Conservation (phyloP, 2,888 invertebrate species). For the Caenorhabditis sp. region DNA sequence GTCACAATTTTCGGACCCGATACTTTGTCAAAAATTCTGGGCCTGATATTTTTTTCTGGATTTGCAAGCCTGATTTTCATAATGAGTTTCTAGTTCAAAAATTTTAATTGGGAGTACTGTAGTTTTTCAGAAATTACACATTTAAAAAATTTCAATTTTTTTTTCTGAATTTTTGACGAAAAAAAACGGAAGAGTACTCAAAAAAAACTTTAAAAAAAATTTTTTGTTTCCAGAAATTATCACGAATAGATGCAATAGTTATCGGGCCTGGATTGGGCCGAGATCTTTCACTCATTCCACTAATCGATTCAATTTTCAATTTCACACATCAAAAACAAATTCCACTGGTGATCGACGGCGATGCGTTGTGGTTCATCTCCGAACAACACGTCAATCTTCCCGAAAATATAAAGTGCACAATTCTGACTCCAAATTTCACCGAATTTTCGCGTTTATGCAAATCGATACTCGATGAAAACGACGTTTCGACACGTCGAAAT, state of each 20-base stretch:
- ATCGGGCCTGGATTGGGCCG: conserved; percentile 93
- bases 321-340: conserved; percentile 73
- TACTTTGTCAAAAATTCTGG: too few relatives aligned
- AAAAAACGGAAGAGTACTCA: too few relatives aligned
- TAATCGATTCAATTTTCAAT: conserved; percentile 36
- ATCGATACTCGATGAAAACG: conserved; percentile 30
- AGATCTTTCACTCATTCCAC: conserved; percentile 71
- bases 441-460: conserved; percentile 82
- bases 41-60: too few relatives aligned
- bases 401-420: conserved; percentile 19
- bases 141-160: too few relatives aligned
- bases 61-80: too few relatives aligned
- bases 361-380: conserved; percentile 83
- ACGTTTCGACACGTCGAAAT: conserved; percentile 18
- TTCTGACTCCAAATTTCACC: conserved; percentile 86
- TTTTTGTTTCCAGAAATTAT: conserved; percentile 73
- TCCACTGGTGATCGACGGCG: conserved; percentile 88
- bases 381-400: conserved; percentile 71
- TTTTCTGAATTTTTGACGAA: too few relatives aligned
- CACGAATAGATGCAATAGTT: conserved; percentile 85
- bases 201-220: background rate
- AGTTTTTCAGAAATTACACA: too few relatives aligned
- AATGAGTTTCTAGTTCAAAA: too few relatives aligned
- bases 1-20: too few relatives aligned
- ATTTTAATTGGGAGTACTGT: too few relatives aligned